A percentile compares a stretch with the other conserved stretches of the same genome.
Conservation (phyloP, 1,140 invertebrate genomes). For the Melipona quadrifasciata region DNA sequence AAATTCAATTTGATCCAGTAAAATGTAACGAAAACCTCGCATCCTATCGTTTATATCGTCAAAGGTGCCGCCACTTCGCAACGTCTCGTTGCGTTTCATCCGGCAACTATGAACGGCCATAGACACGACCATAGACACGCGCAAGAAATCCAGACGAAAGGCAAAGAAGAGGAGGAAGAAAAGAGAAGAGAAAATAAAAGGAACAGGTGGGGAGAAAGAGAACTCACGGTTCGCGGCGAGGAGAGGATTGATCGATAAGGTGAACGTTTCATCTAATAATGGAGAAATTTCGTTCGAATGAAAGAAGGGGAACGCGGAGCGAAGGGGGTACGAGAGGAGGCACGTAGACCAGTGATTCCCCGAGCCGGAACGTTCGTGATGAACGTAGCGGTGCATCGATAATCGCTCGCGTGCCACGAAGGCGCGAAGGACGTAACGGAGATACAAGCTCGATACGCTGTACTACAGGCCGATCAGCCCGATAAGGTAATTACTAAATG, state of each 20-base stretch:
- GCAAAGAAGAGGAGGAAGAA: background rate
- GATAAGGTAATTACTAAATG: constrained; percentile 80
- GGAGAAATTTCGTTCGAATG: constrained; percentile 1
- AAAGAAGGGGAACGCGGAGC: background rate
- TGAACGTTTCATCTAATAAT: constrained; percentile 5
- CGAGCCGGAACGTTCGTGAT: constrained; percentile 52
- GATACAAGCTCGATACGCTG: constrained; percentile 77
- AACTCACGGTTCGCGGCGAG: background rate
- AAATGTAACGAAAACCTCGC: background rate
- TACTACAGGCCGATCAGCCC: constrained; percentile 73
- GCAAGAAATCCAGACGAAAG: background rate
- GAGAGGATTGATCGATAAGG: constrained; percentile 15
- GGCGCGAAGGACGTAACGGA: constrained; percentile 74
- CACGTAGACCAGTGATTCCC: constrained; percentile 16
- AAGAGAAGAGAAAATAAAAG: background rate
- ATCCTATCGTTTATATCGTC: background rate
- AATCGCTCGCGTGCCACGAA: constrained; percentile 72
- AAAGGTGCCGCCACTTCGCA: background rate
- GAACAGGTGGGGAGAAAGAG: background rate
- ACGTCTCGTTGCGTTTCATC: background rate
- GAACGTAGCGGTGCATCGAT: constrained; percentile 54
- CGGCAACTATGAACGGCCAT: no score
- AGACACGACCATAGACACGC: background rate
- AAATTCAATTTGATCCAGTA: background rate
- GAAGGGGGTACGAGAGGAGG: background rate